Base-by-base conservation (phyloP, 2,888 invertebrate species). In the Drepana falcataria region DNA sequence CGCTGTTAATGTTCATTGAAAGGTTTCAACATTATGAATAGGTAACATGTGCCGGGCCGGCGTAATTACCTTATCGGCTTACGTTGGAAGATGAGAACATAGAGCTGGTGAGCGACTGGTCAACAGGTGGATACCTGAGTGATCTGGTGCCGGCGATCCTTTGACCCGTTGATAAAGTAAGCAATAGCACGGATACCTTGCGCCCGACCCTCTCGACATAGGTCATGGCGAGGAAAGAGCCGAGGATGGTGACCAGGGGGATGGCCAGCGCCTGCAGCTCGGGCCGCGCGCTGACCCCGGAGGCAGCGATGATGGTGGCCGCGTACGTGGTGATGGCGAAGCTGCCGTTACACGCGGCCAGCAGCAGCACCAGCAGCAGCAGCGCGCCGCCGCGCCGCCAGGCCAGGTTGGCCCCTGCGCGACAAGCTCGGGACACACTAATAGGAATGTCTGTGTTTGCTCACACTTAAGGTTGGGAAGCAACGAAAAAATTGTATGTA, bases 141-240 rank as follows among this genome's bases (percentile, higher is more conserved):
- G n/a, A n/a, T n/a, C n/a, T n/a, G n/a, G n/a, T n/a, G n/a, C n/a
- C n/a, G n/a, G n/a, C n/a, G n/a, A n/a, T n/a, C n/a, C n/a, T n/a
- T n/a, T n/a, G n/a, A n/a, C n/a, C n/a, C n/a, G n/a, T 37, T 37
- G 37, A 37, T 4, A 37, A 37, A 37, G 37, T 37, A 37, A 3
- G 37, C n/a, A n/a, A n/a, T 37, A 37, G 2, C 37, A 2, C 37
- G 37, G 4, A 4, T 65, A 89, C 89, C 81, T 83, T 85, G 59
- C 87, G 77, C 2, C 83, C 85, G 37, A 82, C 67, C 55, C 67
- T 80, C 55, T 89, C 89, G 7, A 88, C 79, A 52, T 74, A 79
- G 47, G 69, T 62, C 68, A 84, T 81, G 21, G 83, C 77, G 2
- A 80, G 53, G 9, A 84, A 60, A 0, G 84, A 81, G 0, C 81